Evolutionary conservation across 2,113 vertebrate genomes (phyloP).

Genomic region (Plestiodon gilberti): DNA sequence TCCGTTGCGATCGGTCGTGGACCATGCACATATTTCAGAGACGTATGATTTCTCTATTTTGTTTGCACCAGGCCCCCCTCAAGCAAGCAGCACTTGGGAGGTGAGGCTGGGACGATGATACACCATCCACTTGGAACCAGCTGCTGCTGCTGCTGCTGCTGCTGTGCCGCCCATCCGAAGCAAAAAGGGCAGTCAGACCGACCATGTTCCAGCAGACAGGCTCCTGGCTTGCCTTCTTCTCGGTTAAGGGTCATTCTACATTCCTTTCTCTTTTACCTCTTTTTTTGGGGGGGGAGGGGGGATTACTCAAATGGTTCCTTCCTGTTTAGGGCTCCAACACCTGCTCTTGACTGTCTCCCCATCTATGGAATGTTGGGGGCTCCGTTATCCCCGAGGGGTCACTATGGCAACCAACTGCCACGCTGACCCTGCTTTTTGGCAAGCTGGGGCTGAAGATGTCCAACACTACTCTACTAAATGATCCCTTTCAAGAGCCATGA

Average conservation of each 20-base stretch:
- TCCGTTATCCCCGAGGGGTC: neutral
- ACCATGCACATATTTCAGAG: too few species aligned
- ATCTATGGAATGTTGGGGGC: neutral
- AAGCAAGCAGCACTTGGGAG: too few species aligned
- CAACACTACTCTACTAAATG: slow-evolving; percentile 11
- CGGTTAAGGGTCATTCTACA: neutral
- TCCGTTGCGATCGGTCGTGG: too few species aligned
- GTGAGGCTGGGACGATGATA: too few species aligned
- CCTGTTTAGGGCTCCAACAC: too few species aligned
- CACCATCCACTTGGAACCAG: too few species aligned
- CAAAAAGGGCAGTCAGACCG: neutral
- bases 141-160: too few species aligned
- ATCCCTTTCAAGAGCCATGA: slow-evolving; percentile 28
- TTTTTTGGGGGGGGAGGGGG: neutral
- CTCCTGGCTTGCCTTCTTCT: too few species aligned
- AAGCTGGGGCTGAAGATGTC: slow-evolving; percentile 10
- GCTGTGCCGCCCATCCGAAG: too few species aligned
- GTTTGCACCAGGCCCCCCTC: too few species aligned
- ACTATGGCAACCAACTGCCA: slow-evolving; percentile 11
- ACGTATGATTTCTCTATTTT: too few species aligned
- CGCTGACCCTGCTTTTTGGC: neutral
- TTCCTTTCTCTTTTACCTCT: neutral
- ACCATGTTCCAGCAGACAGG: neutral
- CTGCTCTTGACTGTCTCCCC: neutral
- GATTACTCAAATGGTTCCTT: neutral